These are phyloP conservation scores for Cacatua alba DNA, from an alignment of 2,113 vertebrate genomes.

Conservation along the genomic window DNA sequence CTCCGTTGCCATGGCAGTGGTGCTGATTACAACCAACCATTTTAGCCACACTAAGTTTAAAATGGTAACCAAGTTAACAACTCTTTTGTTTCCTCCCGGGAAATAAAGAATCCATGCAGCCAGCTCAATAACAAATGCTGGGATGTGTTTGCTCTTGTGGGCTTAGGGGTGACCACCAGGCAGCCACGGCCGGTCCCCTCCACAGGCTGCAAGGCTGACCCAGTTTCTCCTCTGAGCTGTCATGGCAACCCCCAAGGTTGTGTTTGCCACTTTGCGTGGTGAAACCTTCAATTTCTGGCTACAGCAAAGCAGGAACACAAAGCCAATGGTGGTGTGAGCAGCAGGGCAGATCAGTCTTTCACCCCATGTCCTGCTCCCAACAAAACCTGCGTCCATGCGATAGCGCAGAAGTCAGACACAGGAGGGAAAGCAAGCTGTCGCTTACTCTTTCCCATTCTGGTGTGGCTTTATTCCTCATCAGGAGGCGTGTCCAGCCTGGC, in stretches of 20 bases:
- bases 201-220: not conserved
- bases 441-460: not conserved
- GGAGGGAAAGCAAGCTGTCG: not conserved
- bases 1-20: not conserved
- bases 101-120: not conserved
- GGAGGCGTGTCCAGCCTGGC: not conserved
- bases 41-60: not conserved
- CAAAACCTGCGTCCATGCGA: fast-evolving
- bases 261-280: not conserved
- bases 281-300: not conserved
- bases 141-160: not conserved
- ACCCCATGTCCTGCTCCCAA: not conserved
- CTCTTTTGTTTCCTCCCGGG: not conserved
- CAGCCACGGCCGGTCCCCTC: not conserved
- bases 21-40: not conserved
- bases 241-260: not conserved
- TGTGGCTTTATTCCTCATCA: not conserved
- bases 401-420: not conserved
- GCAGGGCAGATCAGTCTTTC: not conserved
- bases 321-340: fast-evolving
- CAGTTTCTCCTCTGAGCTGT: not conserved
- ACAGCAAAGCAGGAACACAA: not conserved
- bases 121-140: not conserved
- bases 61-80: not conserved
- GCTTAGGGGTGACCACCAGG: not conserved